These are phyloP conservation scores for Danio jaintianensis DNA, from an alignment of 2,797 vertebrate species.

Conservation along the genomic window DNA sequence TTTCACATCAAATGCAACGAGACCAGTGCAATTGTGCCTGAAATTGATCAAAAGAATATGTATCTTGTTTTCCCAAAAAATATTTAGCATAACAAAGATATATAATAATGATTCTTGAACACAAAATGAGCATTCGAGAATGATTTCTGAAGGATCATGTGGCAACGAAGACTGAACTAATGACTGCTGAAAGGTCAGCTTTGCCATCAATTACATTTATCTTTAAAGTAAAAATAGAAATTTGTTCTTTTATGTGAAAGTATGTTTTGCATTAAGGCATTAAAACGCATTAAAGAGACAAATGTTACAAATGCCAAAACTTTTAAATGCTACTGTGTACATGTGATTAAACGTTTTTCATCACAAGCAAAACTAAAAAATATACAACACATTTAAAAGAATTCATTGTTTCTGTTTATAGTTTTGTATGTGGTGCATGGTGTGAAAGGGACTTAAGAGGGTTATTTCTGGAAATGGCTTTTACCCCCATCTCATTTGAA, in stretches of 20 bases:
- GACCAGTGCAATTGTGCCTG: neutral
- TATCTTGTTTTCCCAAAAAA: neutral
- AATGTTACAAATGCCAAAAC: neutral
- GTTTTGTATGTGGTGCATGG: neutral
- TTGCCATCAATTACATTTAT: no score
- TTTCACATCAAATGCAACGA: neutral
- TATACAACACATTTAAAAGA: neutral
- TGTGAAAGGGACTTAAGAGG: constrained; percentile 3
- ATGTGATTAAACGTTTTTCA: neutral
- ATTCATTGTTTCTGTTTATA: neutral
- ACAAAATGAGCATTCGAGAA: no score
- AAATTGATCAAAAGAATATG: no score
- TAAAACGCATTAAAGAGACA: neutral
- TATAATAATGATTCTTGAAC: no score
- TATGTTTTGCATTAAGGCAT: no score
- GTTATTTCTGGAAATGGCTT: neutral
- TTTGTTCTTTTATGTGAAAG: no score
- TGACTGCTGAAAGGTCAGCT: no score
- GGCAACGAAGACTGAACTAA: no score
- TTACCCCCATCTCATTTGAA: neutral
- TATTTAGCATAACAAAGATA: neutral
- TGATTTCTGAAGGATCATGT: no score
- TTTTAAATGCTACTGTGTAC: neutral
- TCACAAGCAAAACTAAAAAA: neutral
- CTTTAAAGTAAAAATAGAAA: no score